A percentile compares a stretch with the other conserved stretches of the same genome.
phyloP scores from a whole-genome alignment of 2,888 invertebrate genomes.

The Aspidiotus rigidus region DNA sequence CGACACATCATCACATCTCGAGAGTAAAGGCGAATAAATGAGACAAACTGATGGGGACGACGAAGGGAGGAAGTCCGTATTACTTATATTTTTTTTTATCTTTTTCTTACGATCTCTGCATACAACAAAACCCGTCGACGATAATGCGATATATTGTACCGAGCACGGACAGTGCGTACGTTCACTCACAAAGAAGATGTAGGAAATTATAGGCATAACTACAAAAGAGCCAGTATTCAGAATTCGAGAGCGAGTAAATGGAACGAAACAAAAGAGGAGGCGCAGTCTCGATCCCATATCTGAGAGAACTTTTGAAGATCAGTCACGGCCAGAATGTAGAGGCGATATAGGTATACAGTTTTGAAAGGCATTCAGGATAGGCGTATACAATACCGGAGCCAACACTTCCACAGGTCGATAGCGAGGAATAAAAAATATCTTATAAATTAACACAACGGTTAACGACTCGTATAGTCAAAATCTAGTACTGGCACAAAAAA shows the following conservation, averaged over 20 bases:
- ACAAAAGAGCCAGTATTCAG: conserved; percentile 19
- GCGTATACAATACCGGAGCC: no score
- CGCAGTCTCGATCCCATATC: background rate
- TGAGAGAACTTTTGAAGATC: conserved; percentile 12
- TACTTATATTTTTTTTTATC: no score
- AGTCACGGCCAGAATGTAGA: conserved; percentile 6
- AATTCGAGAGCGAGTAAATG: conserved; percentile 5
- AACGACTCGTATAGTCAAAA: no score
- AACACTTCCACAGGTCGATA: no score
- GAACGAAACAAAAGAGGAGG: conserved; percentile 6
- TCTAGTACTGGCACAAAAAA: no score
- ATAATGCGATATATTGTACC: no score
- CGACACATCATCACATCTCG: conserved; percentile 10
- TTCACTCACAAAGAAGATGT: background rate
- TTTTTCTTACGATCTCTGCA: no score
- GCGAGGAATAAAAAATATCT: no score
- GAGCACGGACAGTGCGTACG: background rate
- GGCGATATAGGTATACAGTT: background rate
- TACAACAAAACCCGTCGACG: no score
- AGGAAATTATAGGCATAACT: conserved; percentile 16
- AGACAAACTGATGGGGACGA: background rate
- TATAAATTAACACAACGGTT: no score
- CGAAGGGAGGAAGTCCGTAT: no score
- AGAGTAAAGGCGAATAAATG: conserved; percentile 25
- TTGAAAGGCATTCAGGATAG: no score